These are phyloP conservation scores for Nicator chloris DNA, from an alignment of 2,113 vertebrate genomes.

Conservation along the genomic window DNA sequence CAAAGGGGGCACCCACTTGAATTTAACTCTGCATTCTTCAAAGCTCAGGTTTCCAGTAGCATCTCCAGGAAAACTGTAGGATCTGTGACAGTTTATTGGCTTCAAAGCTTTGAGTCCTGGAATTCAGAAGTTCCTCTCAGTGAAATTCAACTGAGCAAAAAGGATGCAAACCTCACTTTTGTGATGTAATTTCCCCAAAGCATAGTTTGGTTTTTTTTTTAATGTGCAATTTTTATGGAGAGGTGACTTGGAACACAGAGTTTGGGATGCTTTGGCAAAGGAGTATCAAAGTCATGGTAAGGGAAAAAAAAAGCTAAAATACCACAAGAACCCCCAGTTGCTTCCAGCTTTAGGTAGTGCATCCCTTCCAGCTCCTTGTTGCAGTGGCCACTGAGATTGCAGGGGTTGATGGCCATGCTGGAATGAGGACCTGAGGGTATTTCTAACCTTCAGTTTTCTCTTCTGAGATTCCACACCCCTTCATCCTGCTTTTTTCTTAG, in stretches of 20 bases:
- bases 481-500: neutral
- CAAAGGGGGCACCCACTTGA: neutral
- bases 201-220: too few species aligned
- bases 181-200: neutral
- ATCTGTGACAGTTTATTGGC: neutral
- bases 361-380: neutral
- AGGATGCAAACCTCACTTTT: neutral
- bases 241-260: neutral
- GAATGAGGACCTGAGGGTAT: neutral
- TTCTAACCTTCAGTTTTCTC: neutral
- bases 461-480: neutral
- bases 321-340: rapidly evolving
- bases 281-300: neutral
- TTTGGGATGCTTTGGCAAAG: neutral
- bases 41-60: neutral
- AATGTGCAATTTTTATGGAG: neutral
- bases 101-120: neutral
- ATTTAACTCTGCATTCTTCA: neutral
- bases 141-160: neutral
- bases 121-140: neutral
- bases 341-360: neutral
- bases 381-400: neutral
- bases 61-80: neutral
- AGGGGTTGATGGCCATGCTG: neutral
- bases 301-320: neutral